phyloP scores from a whole-genome alignment of 2,888 invertebrate species.

The Melanostoma scalare region DNA sequence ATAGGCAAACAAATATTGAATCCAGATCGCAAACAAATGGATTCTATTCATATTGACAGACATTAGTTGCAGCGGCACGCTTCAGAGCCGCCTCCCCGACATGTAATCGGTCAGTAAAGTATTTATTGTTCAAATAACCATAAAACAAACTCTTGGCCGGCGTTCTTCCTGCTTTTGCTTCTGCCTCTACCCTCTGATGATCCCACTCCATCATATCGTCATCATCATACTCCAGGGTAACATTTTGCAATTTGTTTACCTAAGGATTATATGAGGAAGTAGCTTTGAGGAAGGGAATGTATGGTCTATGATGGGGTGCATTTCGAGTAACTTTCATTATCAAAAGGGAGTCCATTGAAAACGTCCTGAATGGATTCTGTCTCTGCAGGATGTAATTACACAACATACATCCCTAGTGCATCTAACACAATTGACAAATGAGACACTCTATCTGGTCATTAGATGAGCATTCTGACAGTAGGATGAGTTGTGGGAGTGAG shows the following conservation, averaged over 20 bases:
- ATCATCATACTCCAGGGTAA: not conserved
- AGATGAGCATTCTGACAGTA: not conserved
- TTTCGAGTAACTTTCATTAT: slow-evolving; percentile 54
- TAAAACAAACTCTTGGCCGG: slow-evolving; percentile 58
- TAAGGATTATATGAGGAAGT: slow-evolving; percentile 56
- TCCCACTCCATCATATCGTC: not conserved
- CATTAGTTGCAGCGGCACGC: slow-evolving; percentile 54
- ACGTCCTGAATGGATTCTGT: slow-evolving; percentile 32
- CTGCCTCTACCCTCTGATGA: too few relatives aligned
- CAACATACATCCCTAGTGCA: slow-evolving; percentile 47
- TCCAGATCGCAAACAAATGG: slow-evolving; percentile 54
- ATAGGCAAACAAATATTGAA: slow-evolving; percentile 36
- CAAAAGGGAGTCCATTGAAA: slow-evolving; percentile 42
- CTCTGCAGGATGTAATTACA: slow-evolving; percentile 64
- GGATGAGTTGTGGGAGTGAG: slow-evolving; percentile 29
- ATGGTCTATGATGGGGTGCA: slow-evolving; percentile 48
- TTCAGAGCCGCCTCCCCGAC: slow-evolving; percentile 12
- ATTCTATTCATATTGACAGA: slow-evolving; percentile 61
- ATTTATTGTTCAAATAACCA: slow-evolving; percentile 63
- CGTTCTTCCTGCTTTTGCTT: slow-evolving; percentile 11
- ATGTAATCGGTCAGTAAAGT: slow-evolving; percentile 54
- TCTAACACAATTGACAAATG: slow-evolving; percentile 61
- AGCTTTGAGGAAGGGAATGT: slow-evolving; percentile 25
- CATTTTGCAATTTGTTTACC: slow-evolving; percentile 63
- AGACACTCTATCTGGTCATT: slow-evolving; percentile 48